Base-by-base conservation (phyloP, 2,113 vertebrate genomes). In the Reinhardtius hippoglossoides region DNA sequence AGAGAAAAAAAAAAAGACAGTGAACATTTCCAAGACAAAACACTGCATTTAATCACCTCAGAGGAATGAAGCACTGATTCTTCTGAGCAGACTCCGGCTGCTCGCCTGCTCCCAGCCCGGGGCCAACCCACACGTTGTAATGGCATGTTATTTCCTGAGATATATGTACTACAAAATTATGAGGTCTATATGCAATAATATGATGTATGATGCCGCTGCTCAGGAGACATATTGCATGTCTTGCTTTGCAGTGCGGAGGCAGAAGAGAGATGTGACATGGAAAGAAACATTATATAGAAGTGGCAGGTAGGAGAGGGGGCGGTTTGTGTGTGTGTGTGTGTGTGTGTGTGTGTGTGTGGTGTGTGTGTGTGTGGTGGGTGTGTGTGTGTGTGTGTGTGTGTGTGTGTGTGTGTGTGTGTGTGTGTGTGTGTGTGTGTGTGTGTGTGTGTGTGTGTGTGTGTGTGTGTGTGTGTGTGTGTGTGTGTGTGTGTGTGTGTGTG, bases 91-190 rank as follows among this genome's bases (percentile, higher is more conserved):
- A 73, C 59, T 72, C 58, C 64, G 66, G 71, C 80, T 48, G 62
- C 57, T 58, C 10, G n/a, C 74, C 77, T 67, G 58, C 54, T 62
- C 37, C 55, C 24, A 37, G 24, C 82, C 89, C 23, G 52, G 13
- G 85, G 83, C 74, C 66, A 60, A 55, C 67, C 57, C 24, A 14
- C 2, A 3, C 76, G 85, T 21, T 63, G 37, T 81, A 73, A 83
- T 72, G 57, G 31, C 71, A 74, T 44, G 18, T 73, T 67, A 81
- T 72, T 66, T 76, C 54, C 78, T 88, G 83, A 55, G 27, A 87
- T 87, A 56, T 78, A 84, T 87, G 78, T 74, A 60, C 77, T 76
- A 67, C 66, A 67, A 73, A 76, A 84, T 85, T 9, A 88, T 71
- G 69, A 84, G 76, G 81, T 85, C 72, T 64, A 81, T 68, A 65